Percentiles rank a stretch among this genome's conserved stretches.
These are phyloP conservation scores for Leucosticte australis DNA, from an alignment of 2,113 vertebrate species.

Conservation along the genomic window DNA sequence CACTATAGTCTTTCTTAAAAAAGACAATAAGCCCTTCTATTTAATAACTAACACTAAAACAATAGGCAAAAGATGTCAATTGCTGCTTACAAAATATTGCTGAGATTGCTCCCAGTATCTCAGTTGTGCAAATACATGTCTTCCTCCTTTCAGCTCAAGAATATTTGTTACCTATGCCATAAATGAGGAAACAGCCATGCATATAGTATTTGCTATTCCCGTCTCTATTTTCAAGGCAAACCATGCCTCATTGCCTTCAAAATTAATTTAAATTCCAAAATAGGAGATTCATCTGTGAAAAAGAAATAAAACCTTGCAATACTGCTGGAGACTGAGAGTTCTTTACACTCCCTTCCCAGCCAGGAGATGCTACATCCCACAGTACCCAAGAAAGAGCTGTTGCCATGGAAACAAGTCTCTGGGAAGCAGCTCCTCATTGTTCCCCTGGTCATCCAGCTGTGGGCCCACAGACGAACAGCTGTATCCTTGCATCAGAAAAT, in stretches of 20 bases:
- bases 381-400: conserved; percentile 60
- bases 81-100: neutral
- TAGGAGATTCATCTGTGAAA: conserved; percentile 33
- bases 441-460: conserved; percentile 70
- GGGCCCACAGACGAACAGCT: conserved; percentile 7
- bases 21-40: conserved; percentile 3
- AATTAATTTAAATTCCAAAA: conserved; percentile 67
- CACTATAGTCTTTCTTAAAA: conserved; percentile 26
- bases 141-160: neutral
- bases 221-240: conserved; percentile 28
- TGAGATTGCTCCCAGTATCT: neutral
- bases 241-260: conserved; percentile 23
- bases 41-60: conserved; percentile 3
- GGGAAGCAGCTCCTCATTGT: conserved; percentile 65
- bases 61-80: neutral
- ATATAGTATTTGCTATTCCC: neutral
- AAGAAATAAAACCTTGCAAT: conserved; percentile 32
- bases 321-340: conserved; percentile 39
- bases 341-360: conserved; percentile 38
- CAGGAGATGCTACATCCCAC: conserved; percentile 47
- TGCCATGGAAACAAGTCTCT: conserved; percentile 75
- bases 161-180: neutral
- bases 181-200: neutral
- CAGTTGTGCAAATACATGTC: neutral
- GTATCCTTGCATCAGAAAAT: conserved; percentile 33